Base-by-base conservation (phyloP, 37 sponge, comb jelly and placozoan species). In the Mnemiopsis leidyi region DNA sequence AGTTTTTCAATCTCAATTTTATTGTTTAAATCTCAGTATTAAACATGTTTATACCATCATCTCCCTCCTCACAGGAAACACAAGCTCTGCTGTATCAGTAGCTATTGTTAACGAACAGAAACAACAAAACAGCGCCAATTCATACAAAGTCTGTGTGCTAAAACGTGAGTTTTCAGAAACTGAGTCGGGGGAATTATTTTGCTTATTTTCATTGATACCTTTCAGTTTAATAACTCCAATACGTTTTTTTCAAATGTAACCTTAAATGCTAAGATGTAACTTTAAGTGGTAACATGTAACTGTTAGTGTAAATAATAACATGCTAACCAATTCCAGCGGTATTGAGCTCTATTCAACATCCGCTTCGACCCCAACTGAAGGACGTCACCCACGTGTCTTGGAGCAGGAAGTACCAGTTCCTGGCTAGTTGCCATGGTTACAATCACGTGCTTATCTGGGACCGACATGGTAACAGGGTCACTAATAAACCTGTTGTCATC, bases 381-480 rank as follows among this genome's bases (percentile, higher is more conserved):
- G 35, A 85, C 90, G 90, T 85, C 29, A 32, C 90, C 61, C 90
- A 85, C 90, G 90, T 85, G 90, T 85, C 90, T 3, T 85, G 90
- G 90, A 85, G 90, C 26, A 85, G 25, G 48, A 85, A 85, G 90
- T 85, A 85, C 61, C 90, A 85, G 90, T 85, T 85, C 90, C 90
- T 85, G 61, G 90, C 90, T 2, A 85, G 90, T 85, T 85, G 90
- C 48, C 90, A 85, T 85, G 90, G 90, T 85, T 85, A 85, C 90
- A 85, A 85, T 61, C 90, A 85, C 61, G 90, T 85, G 61, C 90
- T 85, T 3, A 85, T 85, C 29, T 85, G 90, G 90, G 90, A 85
- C 30, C 13, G 90, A 25, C 90, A 85, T 39, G 90, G 90, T 2
- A 85, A 85, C 90, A 38, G 90, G 48, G 90, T 85, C 30, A 85